Evolutionary conservation across 2,888 invertebrate species (phyloP), one percentile per base, ranked within the genome.

Genomic region (Encarsia formosa): DNA sequence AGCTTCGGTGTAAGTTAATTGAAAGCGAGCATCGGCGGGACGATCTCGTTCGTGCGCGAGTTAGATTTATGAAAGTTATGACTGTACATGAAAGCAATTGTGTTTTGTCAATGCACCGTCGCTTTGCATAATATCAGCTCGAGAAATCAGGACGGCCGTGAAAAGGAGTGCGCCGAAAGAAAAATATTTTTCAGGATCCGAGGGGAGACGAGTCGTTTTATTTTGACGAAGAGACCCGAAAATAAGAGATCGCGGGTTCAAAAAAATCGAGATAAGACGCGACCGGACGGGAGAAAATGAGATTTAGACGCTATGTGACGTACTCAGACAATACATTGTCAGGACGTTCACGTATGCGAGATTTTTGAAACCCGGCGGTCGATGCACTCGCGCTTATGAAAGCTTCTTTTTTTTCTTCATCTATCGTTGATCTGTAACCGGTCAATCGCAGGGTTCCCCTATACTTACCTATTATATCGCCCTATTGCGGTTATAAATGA

Each of bases 401-500:
- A 26, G 26, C 26, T 26, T n/a, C n/a, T n/a, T n/a, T n/a, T n/a
- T n/a, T n/a, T n/a, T 37, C 35, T 49, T 40, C 45, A 49, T 46
- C 46, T n/a, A n/a, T 42, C 47, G 29, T 22, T 22, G 35, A 53
- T 53, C 31, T 35, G 24, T 52, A 46, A 41, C 49, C 49, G 48
- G 35, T 48, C 39, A 35, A 40, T 44, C 43, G 34, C 34, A 38
- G 39, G n/a, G n/a, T n/a, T n/a, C 40, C 24, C 41, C 37, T 49
- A 45, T 44, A 43, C 49, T 35, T 37, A 37, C 6, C 32, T 23
- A 37, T 23, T 39, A 19, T 43, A 31, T 39, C 43, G 16, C 15
- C 24, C 42, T 35, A 20, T 31, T 39, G 32, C 54, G 57, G 59
- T 66, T 63, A 66, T 63, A 64, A 66, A 66, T 66, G 65, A 66